phyloP scores from a whole-genome alignment of 2,888 invertebrate species.

The Philaethria dido region DNA sequence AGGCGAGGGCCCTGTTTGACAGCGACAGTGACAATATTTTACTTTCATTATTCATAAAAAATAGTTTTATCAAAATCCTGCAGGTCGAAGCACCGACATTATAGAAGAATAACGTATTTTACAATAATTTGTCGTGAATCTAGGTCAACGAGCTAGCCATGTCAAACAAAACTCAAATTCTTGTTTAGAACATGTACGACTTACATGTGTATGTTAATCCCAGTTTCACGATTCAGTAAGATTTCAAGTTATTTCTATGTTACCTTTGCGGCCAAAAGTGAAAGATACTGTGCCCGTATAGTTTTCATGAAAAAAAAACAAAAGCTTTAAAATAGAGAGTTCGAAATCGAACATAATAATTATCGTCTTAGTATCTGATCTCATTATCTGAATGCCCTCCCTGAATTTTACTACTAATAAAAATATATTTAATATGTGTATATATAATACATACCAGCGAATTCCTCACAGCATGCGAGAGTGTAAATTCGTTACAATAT shows the following conservation, averaged over 20 bases:
- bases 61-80: no score
- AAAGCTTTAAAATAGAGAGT: no score
- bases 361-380: no score
- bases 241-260: neutral
- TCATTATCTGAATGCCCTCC: no score
- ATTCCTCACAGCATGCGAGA: neutral
- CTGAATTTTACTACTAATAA: neutral
- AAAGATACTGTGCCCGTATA: no score
- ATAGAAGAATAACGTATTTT: neutral
- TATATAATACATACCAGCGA: neutral
- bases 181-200: neutral
- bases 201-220: slow-evolving; percentile 6
- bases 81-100: no score
- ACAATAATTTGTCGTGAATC: neutral
- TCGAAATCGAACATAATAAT: no score
- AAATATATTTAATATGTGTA: neutral
- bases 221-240: neutral
- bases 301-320: no score
- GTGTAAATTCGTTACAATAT: slow-evolving; percentile 7
- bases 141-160: slow-evolving; percentile 1
- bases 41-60: no score
- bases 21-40: no score
- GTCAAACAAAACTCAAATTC: slow-evolving; percentile 21
- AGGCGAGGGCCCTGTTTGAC: no score
- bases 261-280: no score